Evolutionary conservation across 1,140 invertebrate species (phyloP), one percentile per base, ranked within the genome.

Genomic region (Agrilus planipennis): DNA sequence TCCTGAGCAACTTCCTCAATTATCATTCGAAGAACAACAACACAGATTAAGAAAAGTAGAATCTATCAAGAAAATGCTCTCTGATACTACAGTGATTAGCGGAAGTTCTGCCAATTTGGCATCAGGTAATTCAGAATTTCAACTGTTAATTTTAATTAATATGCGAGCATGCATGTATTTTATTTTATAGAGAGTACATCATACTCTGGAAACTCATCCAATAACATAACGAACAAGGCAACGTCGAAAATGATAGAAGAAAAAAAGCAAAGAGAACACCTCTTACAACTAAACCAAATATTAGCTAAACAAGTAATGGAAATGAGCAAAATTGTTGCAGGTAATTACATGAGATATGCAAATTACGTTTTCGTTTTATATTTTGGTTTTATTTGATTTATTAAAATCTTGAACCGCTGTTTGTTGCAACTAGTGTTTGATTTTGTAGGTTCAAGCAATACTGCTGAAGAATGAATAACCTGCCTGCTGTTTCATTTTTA

Each of bases 231-330:
- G 2, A 54, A 51, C 41, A 57, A 53, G 41, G 50, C 53, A 17
- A 56, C 57, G 7, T 47, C 49, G 5, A 59, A 57, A 41, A 61
- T 61, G 44, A 48, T 53, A 11, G 83, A 84, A 53, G 87, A 91
- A 55, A 90, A 89, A 61, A 72, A 79, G 44, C 84, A 89, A 54
- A 71, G 88, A 21, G 85, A 90, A 54, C 84, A 90, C 59, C 70
- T 92, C 50, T 67, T 93, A 28, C 83, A 87, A 53, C 69, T 93
- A 40, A 89, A 89, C 69, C 88, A 91, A 65, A 86, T 89, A 50
- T 65, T 93, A 45, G 89, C 88, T n/a, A 79, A 85, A 57, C 85
- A 93, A 72, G 89, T 92, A 40, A 91, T 89, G 70, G 84, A 89
- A 61, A 88, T 86, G 69, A 91, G 85, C 66, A 89, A 89, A 71